These are phyloP conservation scores for Iguana delicatissima DNA, from an alignment of 2,797 vertebrate genomes.

Conservation along the genomic window DNA sequence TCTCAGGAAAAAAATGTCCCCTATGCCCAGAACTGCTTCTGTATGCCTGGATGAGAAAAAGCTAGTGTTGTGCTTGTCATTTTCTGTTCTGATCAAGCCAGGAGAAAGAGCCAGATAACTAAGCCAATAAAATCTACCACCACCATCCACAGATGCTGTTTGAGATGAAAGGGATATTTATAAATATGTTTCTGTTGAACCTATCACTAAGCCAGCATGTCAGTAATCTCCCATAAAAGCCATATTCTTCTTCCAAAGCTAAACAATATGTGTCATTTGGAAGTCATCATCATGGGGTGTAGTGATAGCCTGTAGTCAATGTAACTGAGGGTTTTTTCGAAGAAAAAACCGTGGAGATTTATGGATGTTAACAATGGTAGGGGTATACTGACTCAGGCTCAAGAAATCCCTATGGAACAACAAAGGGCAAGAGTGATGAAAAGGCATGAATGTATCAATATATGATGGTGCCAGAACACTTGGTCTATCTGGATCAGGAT, in stretches of 20 bases:
- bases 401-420: background rate
- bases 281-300: background rate
- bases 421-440: background rate
- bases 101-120: slow-evolving; percentile 26
- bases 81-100: slow-evolving; percentile 35
- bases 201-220: slow-evolving; percentile 25
- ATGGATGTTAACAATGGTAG: background rate
- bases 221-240: slow-evolving; percentile 29
- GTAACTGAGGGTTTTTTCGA: background rate
- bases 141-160: slow-evolving; percentile 40
- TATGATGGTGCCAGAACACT: background rate
- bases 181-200: slow-evolving; percentile 44
- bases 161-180: slow-evolving; percentile 41
- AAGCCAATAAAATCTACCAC: slow-evolving; percentile 38
- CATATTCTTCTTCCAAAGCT: slow-evolving; percentile 25
- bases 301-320: background rate
- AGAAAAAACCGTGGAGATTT: background rate
- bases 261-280: background rate
- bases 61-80: slow-evolving; percentile 33
- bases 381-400: background rate
- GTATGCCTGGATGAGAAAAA: slow-evolving; percentile 22
- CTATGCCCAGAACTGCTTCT: slow-evolving; percentile 21
- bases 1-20: slow-evolving; percentile 20
- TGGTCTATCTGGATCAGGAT: background rate
- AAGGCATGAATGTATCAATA: background rate